These are phyloP conservation scores for Cervus canadensis DNA, from an alignment of 2,113 vertebrate genomes.

Conservation along the genomic window DNA sequence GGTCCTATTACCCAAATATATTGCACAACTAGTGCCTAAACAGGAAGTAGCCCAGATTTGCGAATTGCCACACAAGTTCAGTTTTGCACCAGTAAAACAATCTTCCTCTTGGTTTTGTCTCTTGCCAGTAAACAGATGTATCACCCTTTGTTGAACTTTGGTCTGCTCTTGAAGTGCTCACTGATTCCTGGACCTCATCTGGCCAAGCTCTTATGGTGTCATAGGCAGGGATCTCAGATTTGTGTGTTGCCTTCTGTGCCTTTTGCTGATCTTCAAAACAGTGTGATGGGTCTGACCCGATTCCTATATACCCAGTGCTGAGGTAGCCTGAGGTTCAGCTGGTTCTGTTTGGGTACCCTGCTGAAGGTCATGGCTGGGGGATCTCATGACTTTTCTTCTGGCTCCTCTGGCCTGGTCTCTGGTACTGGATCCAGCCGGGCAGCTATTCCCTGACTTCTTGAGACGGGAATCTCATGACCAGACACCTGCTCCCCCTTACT, in stretches of 20 bases:
- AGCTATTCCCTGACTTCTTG: background rate
- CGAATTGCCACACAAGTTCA: background rate
- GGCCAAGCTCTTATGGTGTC: background rate
- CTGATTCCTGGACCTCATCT: background rate
- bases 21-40: background rate
- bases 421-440: background rate
- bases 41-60: constrained; percentile 44
- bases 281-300: background rate
- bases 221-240: background rate
- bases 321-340: background rate
- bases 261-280: background rate
- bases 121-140: constrained; percentile 6
- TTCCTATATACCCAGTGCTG: background rate
- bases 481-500: background rate
- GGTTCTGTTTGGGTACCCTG: background rate
- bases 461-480: background rate
- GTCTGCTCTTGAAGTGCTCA: background rate
- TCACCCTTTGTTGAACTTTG: background rate
- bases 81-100: background rate
- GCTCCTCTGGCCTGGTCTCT: background rate
- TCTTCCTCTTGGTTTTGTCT: background rate
- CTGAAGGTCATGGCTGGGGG: background rate
- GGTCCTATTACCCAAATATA: background rate
- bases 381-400: background rate
- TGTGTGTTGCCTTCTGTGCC: background rate